phyloP scores from a whole-genome alignment of 2,113 vertebrate species.

The Saimiri boliviensis region DNA sequence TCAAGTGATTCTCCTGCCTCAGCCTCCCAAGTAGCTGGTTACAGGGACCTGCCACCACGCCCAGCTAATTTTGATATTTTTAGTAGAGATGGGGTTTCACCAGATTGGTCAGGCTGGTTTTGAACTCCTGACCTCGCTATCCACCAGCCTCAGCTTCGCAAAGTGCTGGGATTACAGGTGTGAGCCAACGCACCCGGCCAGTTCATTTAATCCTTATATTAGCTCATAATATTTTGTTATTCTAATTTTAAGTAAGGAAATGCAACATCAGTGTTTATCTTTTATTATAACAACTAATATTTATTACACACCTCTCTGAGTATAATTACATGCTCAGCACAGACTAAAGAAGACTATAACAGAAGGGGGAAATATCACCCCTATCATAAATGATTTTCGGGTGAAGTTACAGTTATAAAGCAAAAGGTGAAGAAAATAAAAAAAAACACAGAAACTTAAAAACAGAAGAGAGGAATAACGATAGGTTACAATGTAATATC shows the following conservation, averaged over 20 bases:
- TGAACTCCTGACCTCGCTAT: too few species aligned
- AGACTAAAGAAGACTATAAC: slow-evolving; percentile 28
- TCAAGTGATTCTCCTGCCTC: too few species aligned
- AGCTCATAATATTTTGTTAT: not conserved
- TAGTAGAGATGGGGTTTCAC: too few species aligned
- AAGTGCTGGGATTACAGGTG: too few species aligned
- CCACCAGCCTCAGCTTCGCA: too few species aligned
- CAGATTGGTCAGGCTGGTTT: too few species aligned
- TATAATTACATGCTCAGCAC: slow-evolving; percentile 48
- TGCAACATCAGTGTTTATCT: not conserved
- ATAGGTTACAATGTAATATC: slow-evolving; percentile 73
- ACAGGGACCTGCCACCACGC: too few species aligned
- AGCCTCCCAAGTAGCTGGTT: too few species aligned
- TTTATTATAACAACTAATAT: slow-evolving; percentile 47
- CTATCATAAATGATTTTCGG: slow-evolving; percentile 22
- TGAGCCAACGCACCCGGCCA: too few species aligned
- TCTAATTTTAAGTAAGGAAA: slow-evolving; percentile 44
- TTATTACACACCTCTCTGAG: slow-evolving; percentile 39
- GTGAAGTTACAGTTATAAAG: slow-evolving; percentile 60
- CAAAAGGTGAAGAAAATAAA: slow-evolving; percentile 61
- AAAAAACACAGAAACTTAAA: slow-evolving; percentile 32
- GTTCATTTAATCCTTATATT: not conserved
- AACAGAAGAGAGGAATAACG: slow-evolving; percentile 69
- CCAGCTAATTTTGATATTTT: too few species aligned
- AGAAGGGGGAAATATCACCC: not conserved